phyloP scores from a whole-genome alignment of 1,140 invertebrate species.

The Diorhabda elongata region DNA sequence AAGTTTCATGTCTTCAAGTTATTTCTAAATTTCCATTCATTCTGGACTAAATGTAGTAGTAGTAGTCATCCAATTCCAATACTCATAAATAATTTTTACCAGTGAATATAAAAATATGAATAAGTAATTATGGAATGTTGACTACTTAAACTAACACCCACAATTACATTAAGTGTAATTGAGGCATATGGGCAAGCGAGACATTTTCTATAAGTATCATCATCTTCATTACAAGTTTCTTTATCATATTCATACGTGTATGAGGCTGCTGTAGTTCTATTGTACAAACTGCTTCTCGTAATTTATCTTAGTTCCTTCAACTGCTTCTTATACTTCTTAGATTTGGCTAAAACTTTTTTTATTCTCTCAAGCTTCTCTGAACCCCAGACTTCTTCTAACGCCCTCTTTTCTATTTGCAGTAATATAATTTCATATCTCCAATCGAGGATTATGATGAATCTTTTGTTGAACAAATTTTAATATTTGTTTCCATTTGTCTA shows the following conservation, averaged over 20 bases:
- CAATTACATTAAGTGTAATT: too few relatives aligned
- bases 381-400: conserved; percentile 77
- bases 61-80: too few relatives aligned
- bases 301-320: conserved; percentile 81
- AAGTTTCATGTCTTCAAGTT: too few relatives aligned
- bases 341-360: conserved; percentile 68
- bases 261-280: conserved; percentile 58
- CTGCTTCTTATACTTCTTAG: conserved; percentile 82
- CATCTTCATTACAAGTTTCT: conserved; percentile 64
- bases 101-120: too few relatives aligned
- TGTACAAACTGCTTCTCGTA: conserved; percentile 82
- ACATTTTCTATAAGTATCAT: conserved; percentile 79
- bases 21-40: too few relatives aligned
- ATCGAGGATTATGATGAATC: conserved; percentile 91
- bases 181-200: conserved; percentile 64
- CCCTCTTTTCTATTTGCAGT: conserved; percentile 78
- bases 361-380: conserved; percentile 67
- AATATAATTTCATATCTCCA: conserved; percentile 94
- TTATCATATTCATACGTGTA: conserved; percentile 78
- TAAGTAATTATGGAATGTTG: too few relatives aligned
- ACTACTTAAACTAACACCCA: too few relatives aligned
- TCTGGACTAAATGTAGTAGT: too few relatives aligned
- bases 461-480: conserved; percentile 83
- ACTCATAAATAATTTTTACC: too few relatives aligned
- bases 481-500: conserved; percentile 82